These are phyloP conservation scores for Lithobates pipiens DNA, from an alignment of 2,797 vertebrate genomes.

Conservation along the genomic window DNA sequence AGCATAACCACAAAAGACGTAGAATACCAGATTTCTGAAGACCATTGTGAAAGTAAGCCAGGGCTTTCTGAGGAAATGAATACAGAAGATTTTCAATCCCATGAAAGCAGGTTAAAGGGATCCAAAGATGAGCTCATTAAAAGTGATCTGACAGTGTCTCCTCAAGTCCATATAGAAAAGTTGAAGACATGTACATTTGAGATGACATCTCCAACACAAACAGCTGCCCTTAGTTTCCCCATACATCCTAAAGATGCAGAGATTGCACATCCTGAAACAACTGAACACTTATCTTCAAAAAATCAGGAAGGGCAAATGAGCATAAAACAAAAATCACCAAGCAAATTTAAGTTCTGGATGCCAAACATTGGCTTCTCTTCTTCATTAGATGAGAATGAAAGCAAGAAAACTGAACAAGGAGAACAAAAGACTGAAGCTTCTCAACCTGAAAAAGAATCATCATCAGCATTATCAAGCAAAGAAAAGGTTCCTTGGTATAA, in stretches of 20 bases:
- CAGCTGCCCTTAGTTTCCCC: background rate
- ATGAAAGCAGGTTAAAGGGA: slow-evolving; percentile 32
- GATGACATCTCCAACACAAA: slow-evolving; percentile 45
- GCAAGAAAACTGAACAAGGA: slow-evolving; percentile 52
- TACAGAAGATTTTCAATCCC: background rate
- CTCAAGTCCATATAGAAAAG: background rate
- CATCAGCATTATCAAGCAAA: slow-evolving; percentile 59
- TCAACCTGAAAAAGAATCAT: slow-evolving; percentile 54
- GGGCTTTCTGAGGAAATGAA: background rate
- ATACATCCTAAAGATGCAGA: slow-evolving; percentile 1
- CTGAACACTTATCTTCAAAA: background rate
- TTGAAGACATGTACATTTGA: slow-evolving; percentile 32
- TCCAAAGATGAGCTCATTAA: slow-evolving; percentile 31
- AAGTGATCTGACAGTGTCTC: slow-evolving; percentile 2
- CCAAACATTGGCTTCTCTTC: slow-evolving; percentile 79
- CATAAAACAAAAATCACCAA: slow-evolving; percentile 65
- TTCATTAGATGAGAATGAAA: slow-evolving; percentile 66
- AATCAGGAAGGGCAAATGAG: slow-evolving; percentile 36
- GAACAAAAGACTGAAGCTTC: slow-evolving; percentile 62
- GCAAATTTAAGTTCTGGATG: slow-evolving; percentile 79
- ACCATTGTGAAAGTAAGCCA: slow-evolving; percentile 1
- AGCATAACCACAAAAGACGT: slow-evolving; percentile 47
- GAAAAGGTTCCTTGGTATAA: slow-evolving; percentile 86
- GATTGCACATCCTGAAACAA: background rate
- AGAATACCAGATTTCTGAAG: slow-evolving; percentile 10